Evolutionary conservation across 2,797 vertebrate species (phyloP), one percentile per base, ranked within the genome.

Genomic region (Agapornis canus): DNA sequence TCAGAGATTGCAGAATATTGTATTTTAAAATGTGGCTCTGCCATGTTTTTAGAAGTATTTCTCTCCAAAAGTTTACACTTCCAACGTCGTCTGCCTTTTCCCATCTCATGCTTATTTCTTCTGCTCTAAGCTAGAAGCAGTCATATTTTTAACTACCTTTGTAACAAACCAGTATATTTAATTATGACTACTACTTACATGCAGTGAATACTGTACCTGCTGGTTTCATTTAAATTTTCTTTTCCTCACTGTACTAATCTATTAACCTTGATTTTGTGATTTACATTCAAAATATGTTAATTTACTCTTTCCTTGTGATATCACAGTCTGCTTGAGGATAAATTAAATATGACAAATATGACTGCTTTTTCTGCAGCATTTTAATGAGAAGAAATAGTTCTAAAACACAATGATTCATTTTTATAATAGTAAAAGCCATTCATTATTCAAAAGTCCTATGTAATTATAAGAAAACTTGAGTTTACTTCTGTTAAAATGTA

Each of bases 191-290:
- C 66, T 80, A 6, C 56, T 69, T 77, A 51, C 32, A 86, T 70
- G 66, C 70, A 91, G 32, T 90, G 40, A 89, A 79, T 79, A 40
- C 75, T 77, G 26, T 92, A 75, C 66, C 72, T 88, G 59, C 65
- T 95, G 78, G 5, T 94, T 96, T 82, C 73, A 96, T 29, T 96
- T 94, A 95, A 90, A 78, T 79, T 65, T 64, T 69, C 37, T 92
- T 31, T 70, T 94, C 32, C 65, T 94, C 79, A 26, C 68, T 87
- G 47, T 91, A 42, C 83, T 94, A 73, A 91, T 86, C 26, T 73
- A 91, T 92, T 93, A 94, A 86, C 77, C 71, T 95, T 86, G 94
- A 94, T 92, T 95, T 68, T 82, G 57, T 92, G n/a, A 45, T 75
- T 94, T 65, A 29, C 23, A 93, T 77, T 92, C 69, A 95, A 59